These are phyloP conservation scores for Hypselothyrea guttata DNA, from an alignment of 2,888 invertebrate genomes.

Conservation along the genomic window DNA sequence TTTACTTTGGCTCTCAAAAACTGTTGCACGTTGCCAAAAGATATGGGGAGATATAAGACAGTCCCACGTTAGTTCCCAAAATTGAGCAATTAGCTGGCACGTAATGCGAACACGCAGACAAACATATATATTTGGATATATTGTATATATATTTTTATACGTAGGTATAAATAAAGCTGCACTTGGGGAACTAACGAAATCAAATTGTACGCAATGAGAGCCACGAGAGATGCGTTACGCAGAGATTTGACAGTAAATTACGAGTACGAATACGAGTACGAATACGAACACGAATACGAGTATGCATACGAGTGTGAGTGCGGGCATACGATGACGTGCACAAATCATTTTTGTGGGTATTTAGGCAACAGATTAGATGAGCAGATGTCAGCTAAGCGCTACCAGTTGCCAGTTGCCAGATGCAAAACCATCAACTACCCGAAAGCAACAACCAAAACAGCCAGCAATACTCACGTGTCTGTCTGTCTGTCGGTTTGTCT, in stretches of 20 bases:
- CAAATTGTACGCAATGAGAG: constrained; percentile 34
- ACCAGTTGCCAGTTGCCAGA: constrained; percentile 32
- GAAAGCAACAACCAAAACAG: neutral
- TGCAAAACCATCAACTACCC: constrained; percentile 2
- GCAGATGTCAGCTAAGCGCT: constrained; percentile 43
- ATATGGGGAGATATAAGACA: no score
- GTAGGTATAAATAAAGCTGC: neutral
- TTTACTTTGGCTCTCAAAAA: no score
- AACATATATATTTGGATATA: neutral
- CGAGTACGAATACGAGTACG: constrained; percentile 11
- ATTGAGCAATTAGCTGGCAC: constrained; percentile 40
- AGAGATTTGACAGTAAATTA: constrained; percentile 53
- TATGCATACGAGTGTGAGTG: neutral
- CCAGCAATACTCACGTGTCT: neutral
- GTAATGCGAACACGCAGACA: constrained; percentile 15
- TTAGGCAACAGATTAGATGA: constrained; percentile 61
- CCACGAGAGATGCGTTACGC: constrained; percentile 43
- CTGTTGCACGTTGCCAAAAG: no score
- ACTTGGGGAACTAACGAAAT: constrained; percentile 36
- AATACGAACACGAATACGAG: constrained; percentile 22
- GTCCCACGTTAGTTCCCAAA: constrained; percentile 21
- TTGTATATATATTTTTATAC: neutral
- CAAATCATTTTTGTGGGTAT: constrained; percentile 44
- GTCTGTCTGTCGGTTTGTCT: no score
- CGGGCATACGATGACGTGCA: constrained; percentile 34